Evolutionary conservation across 2,113 vertebrate genomes (phyloP).

Genomic region (Mobula hypostoma): DNA sequence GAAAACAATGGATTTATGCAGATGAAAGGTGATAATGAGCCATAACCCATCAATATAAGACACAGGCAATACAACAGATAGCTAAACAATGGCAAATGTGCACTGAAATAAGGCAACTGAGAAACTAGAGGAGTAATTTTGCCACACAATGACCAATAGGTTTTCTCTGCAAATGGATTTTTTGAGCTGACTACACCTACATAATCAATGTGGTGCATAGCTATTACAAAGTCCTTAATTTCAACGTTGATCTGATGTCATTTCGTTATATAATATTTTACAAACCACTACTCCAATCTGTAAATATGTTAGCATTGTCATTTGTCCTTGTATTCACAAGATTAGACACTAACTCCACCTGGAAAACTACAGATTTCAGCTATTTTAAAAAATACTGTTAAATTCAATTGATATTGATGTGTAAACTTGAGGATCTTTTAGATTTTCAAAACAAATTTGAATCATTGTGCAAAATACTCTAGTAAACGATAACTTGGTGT

Average conservation of each 20-base stretch:
- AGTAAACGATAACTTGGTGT: slow-evolving; percentile 38
- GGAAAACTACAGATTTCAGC: background rate
- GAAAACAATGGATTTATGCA: background rate
- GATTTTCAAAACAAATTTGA: slow-evolving; percentile 36
- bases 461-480: slow-evolving; percentile 35
- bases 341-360: background rate
- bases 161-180: slow-evolving; percentile 5
- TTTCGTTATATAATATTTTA: background rate
- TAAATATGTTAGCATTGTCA: slow-evolving; percentile 13
- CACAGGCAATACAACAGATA: background rate
- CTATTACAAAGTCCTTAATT: background rate
- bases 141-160: background rate
- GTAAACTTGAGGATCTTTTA: slow-evolving; percentile 25
- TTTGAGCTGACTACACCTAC: background rate
- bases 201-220: background rate
- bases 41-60: background rate
- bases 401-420: slow-evolving; percentile 2
- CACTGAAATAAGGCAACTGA: background rate
- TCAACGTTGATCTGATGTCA: background rate
- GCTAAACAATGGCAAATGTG: background rate
- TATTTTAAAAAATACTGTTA: slow-evolving; percentile 36
- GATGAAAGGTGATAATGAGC: background rate
- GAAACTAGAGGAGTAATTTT: background rate
- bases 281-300: background rate
- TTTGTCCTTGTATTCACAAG: background rate